These are phyloP conservation scores for Hydropsyche betteni DNA, from an alignment of 2,888 invertebrate genomes.

Conservation along the genomic window DNA sequence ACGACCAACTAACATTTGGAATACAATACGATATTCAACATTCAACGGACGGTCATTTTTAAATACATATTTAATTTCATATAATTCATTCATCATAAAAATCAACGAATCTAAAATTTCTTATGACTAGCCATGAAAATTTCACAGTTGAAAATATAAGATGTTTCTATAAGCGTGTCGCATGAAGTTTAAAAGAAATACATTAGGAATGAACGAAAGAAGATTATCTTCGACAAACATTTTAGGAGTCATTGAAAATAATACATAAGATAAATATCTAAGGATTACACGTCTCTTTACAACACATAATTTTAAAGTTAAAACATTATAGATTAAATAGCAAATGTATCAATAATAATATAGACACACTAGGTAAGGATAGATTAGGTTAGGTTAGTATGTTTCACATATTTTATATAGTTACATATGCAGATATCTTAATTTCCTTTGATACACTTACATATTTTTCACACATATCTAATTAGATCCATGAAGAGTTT, in stretches of 20 bases:
- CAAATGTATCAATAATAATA: conserved; percentile 29
- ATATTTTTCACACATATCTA: conserved; percentile 28
- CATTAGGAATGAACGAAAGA: no score
- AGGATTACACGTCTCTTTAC: conserved; percentile 31
- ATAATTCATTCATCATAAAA: conserved; percentile 21
- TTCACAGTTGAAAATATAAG: conserved; percentile 14
- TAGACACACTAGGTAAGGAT: conserved; percentile 33
- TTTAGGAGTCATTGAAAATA: not conserved
- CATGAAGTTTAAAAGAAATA: no score
- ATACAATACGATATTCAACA: conserved; percentile 18
- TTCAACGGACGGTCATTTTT: conserved; percentile 29
- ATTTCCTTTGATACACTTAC: conserved; percentile 12
- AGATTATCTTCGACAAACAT: no score
- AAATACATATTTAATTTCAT: conserved; percentile 11
- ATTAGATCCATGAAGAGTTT: conserved; percentile 15
- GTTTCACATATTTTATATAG: conserved; percentile 13
- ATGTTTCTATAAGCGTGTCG: no score
- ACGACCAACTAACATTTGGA: conserved; percentile 9
- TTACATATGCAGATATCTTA: not conserved
- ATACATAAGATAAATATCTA: conserved; percentile 9
- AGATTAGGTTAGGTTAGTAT: conserved; percentile 32
- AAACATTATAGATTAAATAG: conserved; percentile 32
- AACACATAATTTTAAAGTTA: conserved; percentile 23
- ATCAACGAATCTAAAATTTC: conserved; percentile 16
- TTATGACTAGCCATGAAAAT: conserved; percentile 13